Conservation (phyloP, 1,140 invertebrate species). For the Scaptodrosophila lebanonensis region DNA sequence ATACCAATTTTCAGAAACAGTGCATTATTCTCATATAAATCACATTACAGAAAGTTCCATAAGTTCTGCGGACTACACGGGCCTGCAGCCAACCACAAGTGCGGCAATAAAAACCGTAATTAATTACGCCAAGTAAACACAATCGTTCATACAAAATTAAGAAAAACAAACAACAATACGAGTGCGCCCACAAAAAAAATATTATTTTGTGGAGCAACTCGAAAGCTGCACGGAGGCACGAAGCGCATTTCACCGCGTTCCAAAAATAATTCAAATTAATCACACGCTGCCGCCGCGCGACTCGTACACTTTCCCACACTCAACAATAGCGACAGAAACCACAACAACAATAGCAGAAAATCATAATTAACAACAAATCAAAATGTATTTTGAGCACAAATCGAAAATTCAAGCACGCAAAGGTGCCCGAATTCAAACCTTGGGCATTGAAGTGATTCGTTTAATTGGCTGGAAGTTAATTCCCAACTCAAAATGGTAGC, state of each 20-base stretch:
- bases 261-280: constrained; percentile 71
- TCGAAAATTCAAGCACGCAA: too few relatives aligned
- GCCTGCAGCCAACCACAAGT: constrained; percentile 52
- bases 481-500: too few relatives aligned
- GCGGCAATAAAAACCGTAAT: constrained; percentile 67
- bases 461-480: too few relatives aligned
- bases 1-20: constrained; percentile 14
- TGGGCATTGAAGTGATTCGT: too few relatives aligned
- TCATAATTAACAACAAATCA: constrained; percentile 45
- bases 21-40: constrained; percentile 65
- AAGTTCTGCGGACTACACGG: too few relatives aligned
- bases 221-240: constrained; percentile 9
- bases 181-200: constrained; percentile 35
- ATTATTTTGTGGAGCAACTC: constrained; percentile 26
- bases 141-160: constrained; percentile 42
- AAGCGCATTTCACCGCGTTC: constrained; percentile 49
- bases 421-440: too few relatives aligned
- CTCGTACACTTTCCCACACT: constrained; percentile 50
- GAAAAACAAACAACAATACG: constrained; percentile 51
- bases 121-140: constrained; percentile 46
- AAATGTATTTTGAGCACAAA: constrained; percentile 24
- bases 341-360: constrained; percentile 13
- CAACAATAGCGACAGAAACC: not conserved
- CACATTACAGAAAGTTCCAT: constrained; percentile 35
- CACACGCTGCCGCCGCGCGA: constrained; percentile 33